Evolutionary conservation across 2,797 vertebrate species (phyloP).

Genomic region (Spinus pinus): DNA sequence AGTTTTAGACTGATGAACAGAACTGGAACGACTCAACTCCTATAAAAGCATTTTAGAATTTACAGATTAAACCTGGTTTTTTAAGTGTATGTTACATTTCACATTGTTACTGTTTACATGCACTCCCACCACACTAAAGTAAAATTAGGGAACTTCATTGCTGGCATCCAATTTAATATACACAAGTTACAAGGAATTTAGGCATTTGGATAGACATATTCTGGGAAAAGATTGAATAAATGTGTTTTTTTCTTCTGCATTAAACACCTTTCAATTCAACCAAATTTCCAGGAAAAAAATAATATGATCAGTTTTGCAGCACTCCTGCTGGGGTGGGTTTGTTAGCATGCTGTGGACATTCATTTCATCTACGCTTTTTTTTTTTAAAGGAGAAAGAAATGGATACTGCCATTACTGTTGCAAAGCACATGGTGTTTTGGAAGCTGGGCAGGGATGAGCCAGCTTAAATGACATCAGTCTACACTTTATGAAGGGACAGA

Average conservation of each 20-base stretch:
- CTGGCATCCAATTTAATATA: not conserved
- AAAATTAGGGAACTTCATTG: not conserved
- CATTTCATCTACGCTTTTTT: not conserved
- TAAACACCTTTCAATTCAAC: not conserved
- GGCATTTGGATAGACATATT: not conserved
- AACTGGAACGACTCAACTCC: not conserved
- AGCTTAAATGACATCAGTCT: not conserved
- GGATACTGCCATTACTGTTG: not conserved
- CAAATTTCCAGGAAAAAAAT: not conserved
- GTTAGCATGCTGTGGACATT: rapidly evolving
- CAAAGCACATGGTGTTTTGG: not conserved
- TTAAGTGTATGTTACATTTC: not conserved
- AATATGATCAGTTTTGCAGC: not conserved
- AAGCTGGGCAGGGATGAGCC: not conserved
- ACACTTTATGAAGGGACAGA: not conserved
- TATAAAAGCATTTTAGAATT: not conserved
- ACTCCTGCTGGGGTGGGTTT: not conserved
- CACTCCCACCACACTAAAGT: not conserved
- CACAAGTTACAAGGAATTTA: not conserved
- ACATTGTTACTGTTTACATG: not conserved
- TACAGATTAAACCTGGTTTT: not conserved
- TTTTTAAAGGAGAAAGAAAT: not conserved
- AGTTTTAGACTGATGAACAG: not conserved
- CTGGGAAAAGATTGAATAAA: not conserved
- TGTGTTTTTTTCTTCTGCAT: rapidly evolving